Evolutionary conservation across 2,888 invertebrate species (phyloP).

Genomic region (Neuroscelio doddi): DNA sequence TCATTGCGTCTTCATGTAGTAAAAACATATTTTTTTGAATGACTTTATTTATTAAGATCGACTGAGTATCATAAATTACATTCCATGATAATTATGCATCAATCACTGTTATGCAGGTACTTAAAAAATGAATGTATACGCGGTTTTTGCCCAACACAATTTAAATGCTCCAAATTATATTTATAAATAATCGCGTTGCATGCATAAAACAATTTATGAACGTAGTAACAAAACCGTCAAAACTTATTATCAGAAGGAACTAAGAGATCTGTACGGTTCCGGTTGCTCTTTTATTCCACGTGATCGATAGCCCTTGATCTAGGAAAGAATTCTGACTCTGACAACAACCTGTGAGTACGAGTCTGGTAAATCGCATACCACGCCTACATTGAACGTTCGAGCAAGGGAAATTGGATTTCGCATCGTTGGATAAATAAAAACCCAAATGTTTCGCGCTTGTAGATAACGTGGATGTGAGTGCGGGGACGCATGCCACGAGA

Average conservation of each 20-base stretch:
- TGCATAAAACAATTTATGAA: too few species aligned
- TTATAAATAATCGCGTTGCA: too few species aligned
- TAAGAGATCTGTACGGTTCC: neutral
- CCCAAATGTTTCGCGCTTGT: slow-evolving; percentile 31
- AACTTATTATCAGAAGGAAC: neutral
- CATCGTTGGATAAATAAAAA: slow-evolving; percentile 41
- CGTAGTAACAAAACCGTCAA: too few species aligned
- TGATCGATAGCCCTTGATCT: slow-evolving; percentile 8
- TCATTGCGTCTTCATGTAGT: too few species aligned
- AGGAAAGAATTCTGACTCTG: slow-evolving; percentile 18
- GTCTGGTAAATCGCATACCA: slow-evolving; percentile 23
- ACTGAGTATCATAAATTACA: too few species aligned
- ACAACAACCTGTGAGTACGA: slow-evolving; percentile 8
- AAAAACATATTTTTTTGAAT: too few species aligned
- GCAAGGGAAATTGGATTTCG: slow-evolving; percentile 33
- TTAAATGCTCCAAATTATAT: too few species aligned
- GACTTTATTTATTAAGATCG: too few species aligned
- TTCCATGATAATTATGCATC: too few species aligned
- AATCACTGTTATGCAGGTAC: too few species aligned
- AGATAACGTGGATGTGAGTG: slow-evolving; percentile 10
- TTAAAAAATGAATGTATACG: too few species aligned
- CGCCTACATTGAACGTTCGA: slow-evolving; percentile 8
- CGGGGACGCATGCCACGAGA: slow-evolving; percentile 22
- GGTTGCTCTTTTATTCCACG: neutral
- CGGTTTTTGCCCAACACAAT: too few species aligned